Percentiles rank a stretch among this genome's conserved stretches.
These are phyloP conservation scores for Amitus sp. DNA, from an alignment of 2,888 invertebrate genomes.

Conservation along the genomic window DNA sequence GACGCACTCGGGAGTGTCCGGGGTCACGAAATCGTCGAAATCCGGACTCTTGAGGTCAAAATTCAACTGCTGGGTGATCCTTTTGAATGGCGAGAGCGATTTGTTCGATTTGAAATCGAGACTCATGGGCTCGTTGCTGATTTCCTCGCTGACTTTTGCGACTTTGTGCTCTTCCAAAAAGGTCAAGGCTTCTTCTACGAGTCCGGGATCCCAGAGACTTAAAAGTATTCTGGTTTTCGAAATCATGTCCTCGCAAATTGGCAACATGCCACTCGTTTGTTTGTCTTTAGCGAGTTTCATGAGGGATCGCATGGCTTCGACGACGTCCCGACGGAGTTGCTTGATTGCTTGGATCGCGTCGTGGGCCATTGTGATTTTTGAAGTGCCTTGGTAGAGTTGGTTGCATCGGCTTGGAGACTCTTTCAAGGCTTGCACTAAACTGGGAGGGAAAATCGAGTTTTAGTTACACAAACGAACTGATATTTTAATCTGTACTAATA, in stretches of 20 bases:
- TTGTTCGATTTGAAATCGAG: constrained; percentile 60
- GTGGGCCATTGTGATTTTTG: constrained; percentile 83
- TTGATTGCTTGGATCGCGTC: constrained; percentile 85
- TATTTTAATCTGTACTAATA: too few species aligned
- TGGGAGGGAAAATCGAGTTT: constrained; percentile 58
- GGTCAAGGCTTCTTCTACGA: constrained; percentile 86
- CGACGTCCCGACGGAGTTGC: constrained; percentile 79
- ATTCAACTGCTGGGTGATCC: constrained; percentile 81
- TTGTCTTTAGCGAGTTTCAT: constrained; percentile 80
- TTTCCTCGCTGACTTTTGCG: constrained; percentile 55
- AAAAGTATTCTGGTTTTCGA: constrained; percentile 82
- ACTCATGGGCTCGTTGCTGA: constrained; percentile 48
- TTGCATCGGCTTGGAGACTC: constrained; percentile 74
- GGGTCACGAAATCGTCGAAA: constrained; percentile 77
- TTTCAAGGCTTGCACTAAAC: constrained; percentile 83
- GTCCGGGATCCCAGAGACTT: constrained; percentile 85
- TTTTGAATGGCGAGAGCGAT: constrained; percentile 78
- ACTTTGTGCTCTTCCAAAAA: constrained; percentile 83
- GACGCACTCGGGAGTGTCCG: constrained; percentile 71
- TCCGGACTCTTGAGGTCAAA: constrained; percentile 80
- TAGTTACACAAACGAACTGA: too few species aligned
- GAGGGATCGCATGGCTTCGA: constrained; percentile 80
- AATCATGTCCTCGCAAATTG: constrained; percentile 81
- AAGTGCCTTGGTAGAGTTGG: constrained; percentile 73
- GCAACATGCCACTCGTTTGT: constrained; percentile 78